Evolutionary conservation across 2,113 vertebrate genomes (phyloP).

Genomic region (Morone chrysops): DNA sequence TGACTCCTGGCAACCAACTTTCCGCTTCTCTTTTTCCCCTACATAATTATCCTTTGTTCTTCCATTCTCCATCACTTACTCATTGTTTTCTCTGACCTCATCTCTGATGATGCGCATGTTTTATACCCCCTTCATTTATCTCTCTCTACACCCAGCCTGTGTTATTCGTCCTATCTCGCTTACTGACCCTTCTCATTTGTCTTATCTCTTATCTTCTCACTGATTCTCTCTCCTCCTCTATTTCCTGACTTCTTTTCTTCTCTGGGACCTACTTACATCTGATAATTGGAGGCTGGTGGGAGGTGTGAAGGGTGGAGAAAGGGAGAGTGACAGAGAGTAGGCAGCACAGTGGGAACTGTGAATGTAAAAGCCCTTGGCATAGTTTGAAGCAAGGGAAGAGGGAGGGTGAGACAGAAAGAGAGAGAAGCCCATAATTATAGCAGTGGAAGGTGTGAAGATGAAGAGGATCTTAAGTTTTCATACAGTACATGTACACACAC

Average conservation of each 20-base stretch:
- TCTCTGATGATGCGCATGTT: slow-evolving; percentile 18
- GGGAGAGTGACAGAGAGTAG: slow-evolving; percentile 66
- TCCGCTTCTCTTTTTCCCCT: not conserved
- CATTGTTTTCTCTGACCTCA: slow-evolving; percentile 58
- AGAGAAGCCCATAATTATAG: slow-evolving; percentile 78
- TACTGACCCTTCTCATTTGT: slow-evolving; percentile 62
- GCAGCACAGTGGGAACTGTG: slow-evolving; percentile 64
- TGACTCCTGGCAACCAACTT: slow-evolving; percentile 41
- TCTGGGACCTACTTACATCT: slow-evolving; percentile 73
- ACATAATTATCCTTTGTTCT: slow-evolving; percentile 52
- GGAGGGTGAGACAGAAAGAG: slow-evolving; percentile 63
- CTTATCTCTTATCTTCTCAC: slow-evolving; percentile 46
- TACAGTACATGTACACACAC: slow-evolving; percentile 32
- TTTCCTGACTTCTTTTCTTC: slow-evolving; percentile 59
- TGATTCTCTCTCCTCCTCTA: slow-evolving; percentile 28
- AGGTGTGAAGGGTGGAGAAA: slow-evolving; percentile 76
- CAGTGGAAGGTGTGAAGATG: slow-evolving; percentile 74
- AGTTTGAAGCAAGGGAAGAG: slow-evolving; percentile 65
- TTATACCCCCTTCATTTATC: slow-evolving; percentile 39
- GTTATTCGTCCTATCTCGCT: slow-evolving; percentile 18
- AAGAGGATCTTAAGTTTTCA: slow-evolving; percentile 73
- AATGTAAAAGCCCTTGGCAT: slow-evolving; percentile 76
- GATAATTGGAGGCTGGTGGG: slow-evolving; percentile 78
- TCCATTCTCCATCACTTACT: slow-evolving; percentile 35
- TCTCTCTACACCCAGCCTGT: slow-evolving; percentile 21